Base-by-base conservation (phyloP, 2,113 vertebrate species). In the Gorsachius goisagi region DNA sequence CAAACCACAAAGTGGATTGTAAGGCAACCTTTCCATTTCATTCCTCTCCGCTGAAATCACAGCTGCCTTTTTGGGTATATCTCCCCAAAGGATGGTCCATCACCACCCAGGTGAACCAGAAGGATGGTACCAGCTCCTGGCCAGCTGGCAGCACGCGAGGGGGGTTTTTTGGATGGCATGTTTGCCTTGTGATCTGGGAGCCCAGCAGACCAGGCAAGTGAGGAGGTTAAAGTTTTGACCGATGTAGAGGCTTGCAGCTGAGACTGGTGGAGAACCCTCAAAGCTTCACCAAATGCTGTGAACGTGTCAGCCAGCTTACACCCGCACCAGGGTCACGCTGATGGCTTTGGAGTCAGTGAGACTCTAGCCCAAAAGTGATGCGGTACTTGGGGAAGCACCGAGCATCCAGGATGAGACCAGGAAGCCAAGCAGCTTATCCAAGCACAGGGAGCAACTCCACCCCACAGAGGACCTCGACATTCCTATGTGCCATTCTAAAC, bases 191-290 rank as follows among this genome's bases (percentile, higher is more conserved):
- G 53, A 28, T 32, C 24, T 66, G 39, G 22, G 22, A 81, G 22
- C 5, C 19, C 69, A 47, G 35, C 23, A 67, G 30, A 16, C 18
- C 9, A 15, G 33, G 33, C 2, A 71, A 52, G 26, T 0, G 3
- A n/a, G 9, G 6, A 10, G 28, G 5, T 52, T 52, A 26, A 78
- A 78, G 28, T 23, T 47, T 23, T 18, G 52, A 44, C 27, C 4
- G 6, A 2, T 2, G 6, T 9, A 10, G 0, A 32, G 39, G 49
- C 6, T 6, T 8, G 11, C 3, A 11, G 14, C 1, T 19, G 9
- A 77, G 32, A 28, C 6, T 1, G 1, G 6, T 11, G 32, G 30
- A 67, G 67, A 76, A 50, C 30, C 33, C 55, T 59, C 45, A 69
- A 14, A 50, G 17, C 3, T 32, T 28, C 26, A 12, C 17, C 41